Evolutionary conservation across 2,113 vertebrate species (phyloP).

Genomic region (Silurus meridionalis): DNA sequence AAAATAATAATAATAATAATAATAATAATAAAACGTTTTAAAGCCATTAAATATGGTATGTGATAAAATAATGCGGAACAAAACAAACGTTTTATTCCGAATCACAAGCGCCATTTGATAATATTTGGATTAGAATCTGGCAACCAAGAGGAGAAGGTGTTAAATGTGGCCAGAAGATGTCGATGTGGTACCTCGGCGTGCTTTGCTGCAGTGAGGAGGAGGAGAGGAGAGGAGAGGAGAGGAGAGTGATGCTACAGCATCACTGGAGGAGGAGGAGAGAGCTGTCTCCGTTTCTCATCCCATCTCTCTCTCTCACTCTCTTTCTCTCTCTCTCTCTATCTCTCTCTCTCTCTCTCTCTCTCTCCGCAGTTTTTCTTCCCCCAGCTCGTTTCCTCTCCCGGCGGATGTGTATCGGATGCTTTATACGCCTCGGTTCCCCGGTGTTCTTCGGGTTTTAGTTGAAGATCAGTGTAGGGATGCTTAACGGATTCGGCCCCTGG

Average conservation of each 20-base stretch:
- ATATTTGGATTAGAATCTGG: background rate
- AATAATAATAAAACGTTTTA: no score
- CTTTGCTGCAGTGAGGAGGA: slow-evolving; percentile 45
- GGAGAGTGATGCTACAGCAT: slow-evolving; percentile 48
- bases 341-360: slow-evolving; percentile 21
- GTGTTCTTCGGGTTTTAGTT: slow-evolving; percentile 41
- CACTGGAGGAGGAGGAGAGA: slow-evolving; percentile 44
- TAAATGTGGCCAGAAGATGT: slow-evolving; percentile 40
- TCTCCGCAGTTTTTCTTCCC: slow-evolving; percentile 51
- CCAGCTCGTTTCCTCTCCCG: slow-evolving; percentile 43
- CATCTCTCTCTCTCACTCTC: slow-evolving; percentile 1
- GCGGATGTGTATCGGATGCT: slow-evolving; percentile 54
- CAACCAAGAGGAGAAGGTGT: background rate
- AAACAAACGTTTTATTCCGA: background rate
- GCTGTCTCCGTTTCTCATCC: slow-evolving; percentile 44
- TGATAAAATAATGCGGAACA: no score
- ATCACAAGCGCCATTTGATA: background rate
- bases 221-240: slow-evolving; percentile 28
- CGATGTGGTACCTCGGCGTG: slow-evolving; percentile 41
- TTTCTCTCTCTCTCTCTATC: slow-evolving; percentile 12
- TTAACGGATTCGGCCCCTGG: slow-evolving; percentile 18
- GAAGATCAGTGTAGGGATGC: slow-evolving; percentile 45
- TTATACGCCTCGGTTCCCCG: slow-evolving; percentile 22
- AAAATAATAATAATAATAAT: no score
- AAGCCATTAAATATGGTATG: no score